Percentiles rank a stretch among this genome's conserved stretches.
phyloP scores from a whole-genome alignment of 1,140 invertebrate species.

The Zaprionus africanus region DNA sequence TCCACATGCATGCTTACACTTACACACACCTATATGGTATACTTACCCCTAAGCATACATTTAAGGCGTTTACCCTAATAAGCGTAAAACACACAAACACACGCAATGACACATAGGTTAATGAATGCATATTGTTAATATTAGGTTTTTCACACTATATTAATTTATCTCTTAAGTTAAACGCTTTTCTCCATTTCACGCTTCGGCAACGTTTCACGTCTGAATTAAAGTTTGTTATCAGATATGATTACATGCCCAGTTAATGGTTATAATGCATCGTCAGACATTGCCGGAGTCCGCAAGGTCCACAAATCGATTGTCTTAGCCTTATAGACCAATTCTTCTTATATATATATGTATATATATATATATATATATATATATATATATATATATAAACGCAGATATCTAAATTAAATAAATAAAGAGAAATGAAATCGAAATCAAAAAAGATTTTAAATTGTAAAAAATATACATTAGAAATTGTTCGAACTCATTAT shows the following conservation, averaged over 20 bases:
- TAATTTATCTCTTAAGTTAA: neutral
- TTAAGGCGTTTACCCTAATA: slow-evolving; percentile 9
- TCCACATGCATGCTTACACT: slow-evolving; percentile 1
- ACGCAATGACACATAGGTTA: neutral
- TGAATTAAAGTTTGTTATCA: neutral
- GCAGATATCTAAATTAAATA: slow-evolving; percentile 1
- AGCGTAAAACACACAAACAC: slow-evolving; percentile 5
- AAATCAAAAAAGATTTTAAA: neutral
- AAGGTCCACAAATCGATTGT: neutral
- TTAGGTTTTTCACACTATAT: neutral
- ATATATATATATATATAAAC: neutral
- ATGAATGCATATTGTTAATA: neutral
- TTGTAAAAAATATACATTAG: slow-evolving; percentile 2
- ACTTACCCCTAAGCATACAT: neutral
- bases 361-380: neutral
- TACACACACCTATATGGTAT: neutral
- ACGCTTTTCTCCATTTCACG: neutral
- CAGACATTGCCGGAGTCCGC: neutral
- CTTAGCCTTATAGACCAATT: neutral
- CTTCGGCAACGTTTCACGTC: neutral
- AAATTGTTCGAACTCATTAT: neutral
- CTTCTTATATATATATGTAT: neutral
- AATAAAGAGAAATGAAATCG: neutral
- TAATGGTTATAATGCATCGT: neutral
- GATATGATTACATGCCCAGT: neutral